phyloP scores from a whole-genome alignment of 2,797 vertebrate species.

The Hyperoplus lanceolatus region DNA sequence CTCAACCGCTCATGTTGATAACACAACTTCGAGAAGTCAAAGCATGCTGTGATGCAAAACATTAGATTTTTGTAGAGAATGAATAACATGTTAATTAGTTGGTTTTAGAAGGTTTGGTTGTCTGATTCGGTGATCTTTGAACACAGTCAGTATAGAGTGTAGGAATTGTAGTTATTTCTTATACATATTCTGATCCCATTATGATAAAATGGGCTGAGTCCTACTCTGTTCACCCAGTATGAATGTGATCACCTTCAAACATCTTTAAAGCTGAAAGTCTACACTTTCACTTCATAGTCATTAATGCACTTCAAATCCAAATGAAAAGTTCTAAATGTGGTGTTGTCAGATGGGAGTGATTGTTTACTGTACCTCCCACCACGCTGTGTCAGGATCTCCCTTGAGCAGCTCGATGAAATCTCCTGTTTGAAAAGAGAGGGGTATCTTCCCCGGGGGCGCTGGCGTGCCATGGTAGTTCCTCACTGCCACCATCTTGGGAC shows the following conservation, averaged over 20 bases:
- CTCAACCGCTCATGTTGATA: not conserved
- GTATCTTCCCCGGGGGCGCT: slow-evolving; percentile 88
- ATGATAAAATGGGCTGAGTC: not conserved
- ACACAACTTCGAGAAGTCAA: slow-evolving; percentile 2
- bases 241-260: slow-evolving; percentile 5
- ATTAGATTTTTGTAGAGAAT: not conserved
- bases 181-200: not conserved
- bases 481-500: slow-evolving; percentile 96
- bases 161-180: not conserved
- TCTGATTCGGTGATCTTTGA: not conserved
- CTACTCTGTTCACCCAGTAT: not conserved
- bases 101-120: not conserved
- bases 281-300: not conserved
- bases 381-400: slow-evolving; percentile 93
- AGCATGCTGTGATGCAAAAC: not conserved
- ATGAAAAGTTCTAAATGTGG: not conserved
- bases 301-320: not conserved
- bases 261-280: not conserved
- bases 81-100: slow-evolving; percentile 14
- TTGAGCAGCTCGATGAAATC: slow-evolving; percentile 95
- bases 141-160: not conserved
- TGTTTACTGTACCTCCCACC: slow-evolving; percentile 93
- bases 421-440: slow-evolving; percentile 92
- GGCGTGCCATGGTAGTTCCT: slow-evolving; percentile 96
- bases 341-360: not conserved